A percentile compares a stretch with the other conserved stretches of the same genome.
phyloP scores from a whole-genome alignment of 2,113 vertebrate species.

The Scopus umbretta region DNA sequence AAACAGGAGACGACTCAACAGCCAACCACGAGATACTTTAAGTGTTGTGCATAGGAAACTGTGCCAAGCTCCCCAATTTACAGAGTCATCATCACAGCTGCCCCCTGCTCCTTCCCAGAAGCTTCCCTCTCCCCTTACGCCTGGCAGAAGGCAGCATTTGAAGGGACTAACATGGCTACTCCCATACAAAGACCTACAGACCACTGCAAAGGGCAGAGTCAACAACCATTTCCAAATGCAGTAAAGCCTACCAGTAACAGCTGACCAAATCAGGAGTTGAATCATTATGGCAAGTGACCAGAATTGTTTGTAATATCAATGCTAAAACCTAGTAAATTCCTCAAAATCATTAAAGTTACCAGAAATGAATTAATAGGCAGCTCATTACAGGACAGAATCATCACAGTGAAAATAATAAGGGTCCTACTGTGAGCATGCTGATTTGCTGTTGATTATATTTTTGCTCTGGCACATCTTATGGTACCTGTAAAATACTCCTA shows the following conservation, averaged over 20 bases:
- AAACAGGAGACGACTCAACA: background rate
- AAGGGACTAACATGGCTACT: background rate
- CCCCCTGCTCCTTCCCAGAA: background rate
- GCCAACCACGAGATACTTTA: accelerated
- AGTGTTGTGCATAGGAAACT: background rate
- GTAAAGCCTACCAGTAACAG: background rate
- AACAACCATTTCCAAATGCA: background rate
- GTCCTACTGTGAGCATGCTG: background rate
- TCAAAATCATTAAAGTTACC: background rate
- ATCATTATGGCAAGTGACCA: background rate
- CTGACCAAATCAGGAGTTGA: background rate
- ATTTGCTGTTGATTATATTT: background rate
- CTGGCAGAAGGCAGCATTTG: background rate
- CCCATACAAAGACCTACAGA: background rate
- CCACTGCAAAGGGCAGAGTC: background rate
- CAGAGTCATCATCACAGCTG: background rate
- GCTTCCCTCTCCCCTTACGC: background rate
- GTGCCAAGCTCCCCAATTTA: background rate
- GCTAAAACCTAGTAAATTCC: background rate
- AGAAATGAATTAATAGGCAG: background rate
- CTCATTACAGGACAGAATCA: background rate
- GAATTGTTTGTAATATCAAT: background rate
- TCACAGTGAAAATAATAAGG: background rate
- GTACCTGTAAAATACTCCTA: background rate
- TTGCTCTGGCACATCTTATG: background rate